Conservation (phyloP, 2,888 invertebrate genomes). For the Lamellibrachia columna region DNA sequence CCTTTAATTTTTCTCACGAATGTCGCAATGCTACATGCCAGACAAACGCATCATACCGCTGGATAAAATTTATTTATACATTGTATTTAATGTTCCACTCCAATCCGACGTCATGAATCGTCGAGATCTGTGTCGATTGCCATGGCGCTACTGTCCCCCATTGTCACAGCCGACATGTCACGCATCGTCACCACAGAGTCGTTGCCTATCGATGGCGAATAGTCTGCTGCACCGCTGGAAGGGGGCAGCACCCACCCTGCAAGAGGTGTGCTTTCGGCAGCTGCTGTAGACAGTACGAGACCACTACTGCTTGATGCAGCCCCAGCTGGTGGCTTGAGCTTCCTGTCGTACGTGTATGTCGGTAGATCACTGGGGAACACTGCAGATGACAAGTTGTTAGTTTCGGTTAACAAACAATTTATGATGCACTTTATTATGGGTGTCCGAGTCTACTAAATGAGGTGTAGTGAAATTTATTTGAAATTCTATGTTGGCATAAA, state of each 20-base stretch:
- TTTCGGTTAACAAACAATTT: background rate
- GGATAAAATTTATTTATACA: background rate
- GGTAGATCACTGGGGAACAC: slow-evolving; percentile 29
- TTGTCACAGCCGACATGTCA: background rate
- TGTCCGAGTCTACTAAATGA: too few relatives aligned
- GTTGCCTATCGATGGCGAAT: background rate
- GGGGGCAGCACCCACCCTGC: background rate
- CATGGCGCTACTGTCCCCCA: slow-evolving; percentile 31
- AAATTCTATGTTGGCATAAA: too few relatives aligned
- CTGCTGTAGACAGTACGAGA: background rate
- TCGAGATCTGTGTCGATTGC: slow-evolving; percentile 38
- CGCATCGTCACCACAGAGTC: slow-evolving; percentile 10
- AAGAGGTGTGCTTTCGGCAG: background rate
- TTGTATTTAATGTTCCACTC: background rate
- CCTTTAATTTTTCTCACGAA: background rate
- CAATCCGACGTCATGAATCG: slow-evolving; percentile 22
- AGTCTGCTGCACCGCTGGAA: background rate
- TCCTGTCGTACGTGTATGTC: slow-evolving; percentile 27
- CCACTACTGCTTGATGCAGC: background rate
- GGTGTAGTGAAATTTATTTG: too few relatives aligned
- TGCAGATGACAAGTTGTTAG: background rate
- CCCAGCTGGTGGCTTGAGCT: slow-evolving; percentile 25
- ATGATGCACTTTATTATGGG: background rate
- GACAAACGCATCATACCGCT: background rate
- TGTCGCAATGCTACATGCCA: background rate